Percentiles rank a stretch among this genome's conserved stretches.
Evolutionary conservation across 2,888 invertebrate species (phyloP).

Genomic region (Drosophila recens): DNA sequence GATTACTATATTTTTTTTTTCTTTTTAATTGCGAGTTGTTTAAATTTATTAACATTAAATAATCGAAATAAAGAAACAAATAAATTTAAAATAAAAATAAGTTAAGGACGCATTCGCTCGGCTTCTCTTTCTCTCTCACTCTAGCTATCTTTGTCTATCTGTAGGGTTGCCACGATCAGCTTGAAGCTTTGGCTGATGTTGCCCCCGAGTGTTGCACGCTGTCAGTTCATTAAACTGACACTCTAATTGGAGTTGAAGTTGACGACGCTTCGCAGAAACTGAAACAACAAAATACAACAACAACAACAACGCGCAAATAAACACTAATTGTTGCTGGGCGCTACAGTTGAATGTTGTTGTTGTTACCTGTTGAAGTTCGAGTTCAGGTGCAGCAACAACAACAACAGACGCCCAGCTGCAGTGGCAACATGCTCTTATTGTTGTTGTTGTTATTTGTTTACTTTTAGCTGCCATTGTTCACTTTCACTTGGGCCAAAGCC

Average conservation of each 20-base stretch:
- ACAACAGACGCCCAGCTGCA: constrained; percentile 71
- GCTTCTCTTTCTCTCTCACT: not conserved
- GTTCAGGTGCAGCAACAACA: constrained; percentile 73
- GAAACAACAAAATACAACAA: constrained; percentile 44
- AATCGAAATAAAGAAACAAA: too few species aligned
- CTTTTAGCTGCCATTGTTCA: constrained; percentile 52
- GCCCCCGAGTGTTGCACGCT: constrained; percentile 29
- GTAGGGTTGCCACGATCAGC: constrained; percentile 23
- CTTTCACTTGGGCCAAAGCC: constrained; percentile 65
- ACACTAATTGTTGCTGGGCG: constrained; percentile 53
- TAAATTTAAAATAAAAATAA: not conserved
- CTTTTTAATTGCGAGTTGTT: too few species aligned
- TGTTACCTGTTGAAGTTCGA: constrained; percentile 63
- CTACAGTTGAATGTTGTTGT: constrained; percentile 21
- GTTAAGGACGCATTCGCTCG: constrained; percentile 47
- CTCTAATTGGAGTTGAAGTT: constrained; percentile 80
- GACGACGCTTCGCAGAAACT: constrained; percentile 73
- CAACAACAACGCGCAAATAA: constrained; percentile 46
- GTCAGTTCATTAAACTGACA: constrained; percentile 80
- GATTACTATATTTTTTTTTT: too few species aligned
- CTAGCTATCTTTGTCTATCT: constrained; percentile 3
- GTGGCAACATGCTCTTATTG: constrained; percentile 54
- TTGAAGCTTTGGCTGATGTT: constrained; percentile 2
- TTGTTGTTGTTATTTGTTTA: constrained; percentile 35
- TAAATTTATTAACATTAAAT: too few species aligned